phyloP scores from a whole-genome alignment of 2,888 invertebrate species.

The Phyto melanocephala region DNA sequence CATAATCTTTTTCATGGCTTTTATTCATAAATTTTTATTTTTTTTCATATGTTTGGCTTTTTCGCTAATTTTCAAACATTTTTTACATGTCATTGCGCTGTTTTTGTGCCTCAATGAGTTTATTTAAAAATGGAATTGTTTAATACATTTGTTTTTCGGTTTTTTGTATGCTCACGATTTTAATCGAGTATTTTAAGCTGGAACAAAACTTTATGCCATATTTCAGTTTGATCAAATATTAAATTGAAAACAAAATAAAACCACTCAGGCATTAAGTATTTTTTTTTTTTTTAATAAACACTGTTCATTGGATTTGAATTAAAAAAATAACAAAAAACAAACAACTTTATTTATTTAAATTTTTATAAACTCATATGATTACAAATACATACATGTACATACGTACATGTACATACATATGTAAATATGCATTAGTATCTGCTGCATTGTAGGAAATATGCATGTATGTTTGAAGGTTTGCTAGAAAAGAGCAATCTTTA shows the following conservation, averaged over 20 bases:
- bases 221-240: slow-evolving; percentile 25
- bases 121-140: neutral
- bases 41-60: neutral
- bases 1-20: neutral
- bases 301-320: slow-evolving; percentile 18
- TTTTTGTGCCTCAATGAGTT: slow-evolving; percentile 29
- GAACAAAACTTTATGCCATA: neutral
- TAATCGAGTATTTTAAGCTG: neutral
- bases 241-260: neutral
- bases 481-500: neutral
- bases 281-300: slow-evolving; percentile 1
- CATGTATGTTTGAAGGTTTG: too few relatives aligned
- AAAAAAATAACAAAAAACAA: too few relatives aligned
- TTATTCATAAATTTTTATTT: neutral
- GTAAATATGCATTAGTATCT: neutral
- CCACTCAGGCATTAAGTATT: slow-evolving; percentile 50
- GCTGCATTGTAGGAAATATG: neutral
- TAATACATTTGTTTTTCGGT: too few relatives aligned
- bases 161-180: neutral
- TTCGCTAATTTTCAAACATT: neutral
- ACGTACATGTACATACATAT: neutral
- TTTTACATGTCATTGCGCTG: slow-evolving; percentile 41
- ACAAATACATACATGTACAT: neutral
- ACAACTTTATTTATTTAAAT: too few relatives aligned
- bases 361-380: too few relatives aligned